phyloP scores from a whole-genome alignment of 1,140 invertebrate species.

The Trichomalopsis sarcophagae region DNA sequence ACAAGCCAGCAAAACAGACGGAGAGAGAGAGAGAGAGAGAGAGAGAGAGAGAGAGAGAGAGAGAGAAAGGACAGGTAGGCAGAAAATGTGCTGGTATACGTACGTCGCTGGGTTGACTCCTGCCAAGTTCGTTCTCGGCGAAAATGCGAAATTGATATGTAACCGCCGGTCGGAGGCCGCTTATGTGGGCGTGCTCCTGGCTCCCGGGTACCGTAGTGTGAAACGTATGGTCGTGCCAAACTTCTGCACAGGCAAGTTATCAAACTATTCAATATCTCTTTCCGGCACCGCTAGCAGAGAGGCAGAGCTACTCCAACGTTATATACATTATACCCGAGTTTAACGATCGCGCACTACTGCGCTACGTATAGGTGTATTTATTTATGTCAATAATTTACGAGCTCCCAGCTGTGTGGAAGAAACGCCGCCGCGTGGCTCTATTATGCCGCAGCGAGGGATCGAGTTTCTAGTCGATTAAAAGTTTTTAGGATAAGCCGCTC shows the following conservation, averaged over 20 bases:
- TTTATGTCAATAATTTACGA: conserved; percentile 25
- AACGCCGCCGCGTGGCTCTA: neutral
- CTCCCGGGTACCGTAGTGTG: conserved; percentile 87
- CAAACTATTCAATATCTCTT: conserved; percentile 50
- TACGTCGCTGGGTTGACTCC: conserved; percentile 90
- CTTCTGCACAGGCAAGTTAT: conserved; percentile 76
- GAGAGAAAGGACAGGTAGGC: neutral
- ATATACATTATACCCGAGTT: neutral
- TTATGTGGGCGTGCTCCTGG: conserved; percentile 85
- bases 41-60: neutral
- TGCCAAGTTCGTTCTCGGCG: conserved; percentile 91
- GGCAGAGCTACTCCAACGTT: neutral
- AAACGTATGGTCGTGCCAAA: conserved; percentile 84
- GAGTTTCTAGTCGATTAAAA: conserved; percentile 26
- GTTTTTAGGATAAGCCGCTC: neutral
- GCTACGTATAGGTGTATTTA: neutral
- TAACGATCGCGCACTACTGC: conserved; percentile 22
- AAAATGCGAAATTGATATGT: conserved; percentile 93
- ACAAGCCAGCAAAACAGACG: neutral
- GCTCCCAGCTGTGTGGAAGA: neutral
- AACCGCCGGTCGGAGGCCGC: conserved; percentile 88
- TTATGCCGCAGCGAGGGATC: neutral
- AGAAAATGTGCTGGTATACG: conserved; percentile 62
- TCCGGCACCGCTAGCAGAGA: neutral
- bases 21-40: neutral